phyloP scores from a whole-genome alignment of 2,113 vertebrate genomes.

The Halichoerus grypus region DNA sequence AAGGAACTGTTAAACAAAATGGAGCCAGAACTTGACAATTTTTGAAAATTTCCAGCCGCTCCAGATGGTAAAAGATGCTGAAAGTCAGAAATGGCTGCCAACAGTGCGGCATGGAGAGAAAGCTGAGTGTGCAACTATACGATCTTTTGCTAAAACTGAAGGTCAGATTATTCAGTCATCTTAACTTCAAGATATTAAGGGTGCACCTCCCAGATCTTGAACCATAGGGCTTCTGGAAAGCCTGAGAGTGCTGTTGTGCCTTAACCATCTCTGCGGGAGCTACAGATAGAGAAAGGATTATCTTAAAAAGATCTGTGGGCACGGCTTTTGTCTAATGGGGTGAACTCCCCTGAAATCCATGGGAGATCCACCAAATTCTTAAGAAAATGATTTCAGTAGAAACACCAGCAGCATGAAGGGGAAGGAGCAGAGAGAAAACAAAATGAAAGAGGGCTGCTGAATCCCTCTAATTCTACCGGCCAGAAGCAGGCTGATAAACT shows the following conservation, averaged over 20 bases:
- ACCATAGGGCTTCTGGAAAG: background rate
- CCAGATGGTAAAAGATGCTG: background rate
- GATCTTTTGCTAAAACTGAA: slow-evolving; percentile 22
- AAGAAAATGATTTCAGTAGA: background rate
- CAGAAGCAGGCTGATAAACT: background rate
- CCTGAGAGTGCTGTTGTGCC: background rate
- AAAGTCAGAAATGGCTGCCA: slow-evolving; percentile 21
- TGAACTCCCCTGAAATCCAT: background rate
- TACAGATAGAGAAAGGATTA: background rate
- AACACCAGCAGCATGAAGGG: background rate
- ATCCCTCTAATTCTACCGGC: background rate
- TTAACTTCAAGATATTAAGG: background rate
- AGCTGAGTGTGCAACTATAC: background rate
- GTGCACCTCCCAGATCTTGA: background rate
- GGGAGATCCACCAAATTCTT: background rate
- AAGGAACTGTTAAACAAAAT: background rate
- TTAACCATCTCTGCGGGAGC: background rate
- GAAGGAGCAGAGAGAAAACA: background rate
- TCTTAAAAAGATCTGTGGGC: background rate
- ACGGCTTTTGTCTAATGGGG: background rate
- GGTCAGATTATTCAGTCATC: background rate
- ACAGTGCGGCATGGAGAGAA: background rate
- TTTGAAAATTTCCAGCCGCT: background rate
- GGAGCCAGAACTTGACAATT: slow-evolving; percentile 20
- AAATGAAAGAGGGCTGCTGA: background rate